Evolutionary conservation across 53 echinoderm and acorn worm genomes (phyloP), one percentile per base, ranked within the genome.

Genomic region (Astropecten irregularis): DNA sequence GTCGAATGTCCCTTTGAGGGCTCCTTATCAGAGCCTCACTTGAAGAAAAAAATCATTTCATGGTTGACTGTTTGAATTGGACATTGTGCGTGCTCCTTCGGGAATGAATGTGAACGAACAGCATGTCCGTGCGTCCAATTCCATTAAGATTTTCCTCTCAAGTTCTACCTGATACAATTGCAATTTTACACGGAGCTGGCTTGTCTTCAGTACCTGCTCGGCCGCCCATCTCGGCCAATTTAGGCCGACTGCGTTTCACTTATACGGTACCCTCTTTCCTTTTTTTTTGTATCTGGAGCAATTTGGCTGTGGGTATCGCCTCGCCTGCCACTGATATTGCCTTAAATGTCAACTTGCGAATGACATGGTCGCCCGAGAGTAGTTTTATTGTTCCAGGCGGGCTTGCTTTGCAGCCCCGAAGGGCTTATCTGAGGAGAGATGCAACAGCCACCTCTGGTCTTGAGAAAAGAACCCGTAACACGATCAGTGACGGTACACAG

Each of bases 351-450:
- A 46, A 27, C 68, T 8, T 26, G 32, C 68, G 28, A 68, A 44
- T 46, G 46, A 21, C 46, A 46, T 9, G 54, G 22, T 8, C 36
- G 68, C 13, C 70, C 27, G 54, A 37, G 68, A 39, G 60, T 14
- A 58, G 10, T 76, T 39, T 76, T 27, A 59, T 76, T 76, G 76
- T 76, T 22, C 62, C 40, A 37, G n/a, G 9, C 57, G 39, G 76
- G 40, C 76, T 58, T 79, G 28, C 28, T 46, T 23, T 62, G n/a
- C n/a, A 55, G 31, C 30, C 60, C 79, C 14, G 44, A 20, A 31
- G 61, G 56, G 35, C 61, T 9, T 29, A 28, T 9, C 30, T n/a
- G 13, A 9, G 44, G 7, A 42, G 18, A 6, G 40, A 40, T 23
- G 61, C n/a, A 20, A 47, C 20, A 47, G 46, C 27, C 26, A 9